Evolutionary conservation across 2,888 invertebrate species (phyloP).

Genomic region (Thecophora atra): DNA sequence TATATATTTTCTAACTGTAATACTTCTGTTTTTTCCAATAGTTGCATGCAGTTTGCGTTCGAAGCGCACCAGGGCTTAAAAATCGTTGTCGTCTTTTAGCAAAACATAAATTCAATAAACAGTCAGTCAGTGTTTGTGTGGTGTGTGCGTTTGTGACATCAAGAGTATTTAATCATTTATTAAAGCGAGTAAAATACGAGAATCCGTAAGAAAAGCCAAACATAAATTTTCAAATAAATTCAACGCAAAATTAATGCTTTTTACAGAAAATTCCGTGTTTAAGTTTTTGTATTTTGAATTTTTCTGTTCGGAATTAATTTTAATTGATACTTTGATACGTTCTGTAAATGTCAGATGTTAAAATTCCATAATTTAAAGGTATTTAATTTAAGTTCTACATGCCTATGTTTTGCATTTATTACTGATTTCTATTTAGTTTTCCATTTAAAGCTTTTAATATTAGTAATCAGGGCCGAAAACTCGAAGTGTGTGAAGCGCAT

Average conservation of each 20-base stretch:
- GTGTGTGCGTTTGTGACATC: no score
- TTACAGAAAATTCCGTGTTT: neutral
- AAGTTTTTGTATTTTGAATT: constrained; percentile 16
- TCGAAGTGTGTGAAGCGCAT: no score
- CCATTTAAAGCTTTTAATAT: neutral
- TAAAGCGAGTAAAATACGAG: constrained; percentile 2
- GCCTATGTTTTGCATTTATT: constrained; percentile 6
- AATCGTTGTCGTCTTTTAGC: no score
- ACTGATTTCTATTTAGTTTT: neutral
- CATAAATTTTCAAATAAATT: no score
- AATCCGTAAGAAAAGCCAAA: no score
- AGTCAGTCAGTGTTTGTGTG: neutral
- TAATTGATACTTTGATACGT: constrained; percentile 1
- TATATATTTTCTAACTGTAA: no score
- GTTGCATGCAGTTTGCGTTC: no score
- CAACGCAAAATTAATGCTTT: no score
- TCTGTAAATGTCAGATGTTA: constrained; percentile 17
- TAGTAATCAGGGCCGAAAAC: no score
- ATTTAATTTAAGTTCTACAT: neutral
- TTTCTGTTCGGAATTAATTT: constrained; percentile 26
- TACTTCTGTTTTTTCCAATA: no score
- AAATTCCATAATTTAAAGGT: constrained; percentile 5
- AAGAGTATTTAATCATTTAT: no score
- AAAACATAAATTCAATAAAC: neutral
- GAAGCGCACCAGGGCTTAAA: no score